Evolutionary conservation across 2,113 vertebrate genomes (phyloP).

Genomic region (Toxostoma redivivum): DNA sequence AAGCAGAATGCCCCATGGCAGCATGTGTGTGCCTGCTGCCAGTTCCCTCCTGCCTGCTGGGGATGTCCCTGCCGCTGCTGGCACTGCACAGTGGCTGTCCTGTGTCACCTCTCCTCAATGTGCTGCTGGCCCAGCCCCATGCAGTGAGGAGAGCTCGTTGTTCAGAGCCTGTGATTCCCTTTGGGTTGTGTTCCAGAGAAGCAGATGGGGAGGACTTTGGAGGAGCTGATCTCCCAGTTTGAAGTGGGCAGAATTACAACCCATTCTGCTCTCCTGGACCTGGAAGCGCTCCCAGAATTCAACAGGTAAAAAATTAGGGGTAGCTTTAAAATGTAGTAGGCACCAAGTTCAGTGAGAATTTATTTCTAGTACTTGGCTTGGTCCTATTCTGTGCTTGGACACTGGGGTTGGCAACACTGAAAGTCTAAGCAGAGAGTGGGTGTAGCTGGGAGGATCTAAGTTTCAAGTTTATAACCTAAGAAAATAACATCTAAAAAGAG

Average conservation of each 20-base stretch:
- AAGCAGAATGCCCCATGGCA: not conserved
- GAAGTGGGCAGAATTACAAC: slow-evolving; percentile 83
- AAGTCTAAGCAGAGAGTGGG: not conserved
- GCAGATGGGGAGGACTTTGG: slow-evolving; percentile 82
- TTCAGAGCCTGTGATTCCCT: not conserved
- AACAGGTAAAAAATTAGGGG: slow-evolving; percentile 76
- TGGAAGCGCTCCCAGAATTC: slow-evolving; percentile 88
- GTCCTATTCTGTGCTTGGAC: not conserved
- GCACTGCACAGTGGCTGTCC: not conserved
- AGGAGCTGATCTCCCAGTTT: slow-evolving; percentile 85
- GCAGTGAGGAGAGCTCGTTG: accelerated
- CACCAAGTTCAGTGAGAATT: not conserved
- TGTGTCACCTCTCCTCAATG: not conserved
- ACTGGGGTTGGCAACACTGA: not conserved
- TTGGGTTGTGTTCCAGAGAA: slow-evolving; percentile 74
- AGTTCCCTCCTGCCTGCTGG: not conserved
- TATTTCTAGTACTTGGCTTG: not conserved
- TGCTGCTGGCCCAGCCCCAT: too few relatives aligned
- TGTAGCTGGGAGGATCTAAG: not conserved
- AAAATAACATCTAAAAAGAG: not conserved
- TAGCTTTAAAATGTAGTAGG: not conserved
- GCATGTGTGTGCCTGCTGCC: accelerated
- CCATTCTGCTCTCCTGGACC: slow-evolving; percentile 90
- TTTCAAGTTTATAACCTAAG: not conserved
- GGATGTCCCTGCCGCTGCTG: not conserved